Base-by-base conservation (phyloP, 2,888 invertebrate genomes). In the Agrilus mali region DNA sequence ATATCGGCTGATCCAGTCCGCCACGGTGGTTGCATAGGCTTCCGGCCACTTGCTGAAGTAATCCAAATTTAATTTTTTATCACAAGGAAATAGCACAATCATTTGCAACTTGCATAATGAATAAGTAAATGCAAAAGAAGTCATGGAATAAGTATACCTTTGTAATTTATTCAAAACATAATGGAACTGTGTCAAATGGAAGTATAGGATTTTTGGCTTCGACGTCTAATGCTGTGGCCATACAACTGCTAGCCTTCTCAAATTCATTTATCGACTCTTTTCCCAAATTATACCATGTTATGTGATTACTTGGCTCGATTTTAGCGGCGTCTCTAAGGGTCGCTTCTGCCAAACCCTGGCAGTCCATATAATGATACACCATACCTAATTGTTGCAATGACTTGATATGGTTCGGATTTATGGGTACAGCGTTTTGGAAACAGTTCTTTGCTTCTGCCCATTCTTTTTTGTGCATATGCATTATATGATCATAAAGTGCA, bases 261-360 rank as follows among this genome's bases (percentile, higher is more conserved):
- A 78, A 82, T 64, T 95, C 92, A 12, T 82, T 86, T 46, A 90
- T 71, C 8, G 86, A 82, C 64, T 83, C 82, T 57, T 86, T 83
- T 47, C 95, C 93, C 55, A 95, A 76, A 53, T 85, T 86, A 55
- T 88, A 87, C 97, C 97, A 97, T 52, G 92, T 88, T 63, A 86
- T 80, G 55, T 92, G 89, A 56, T 89, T 85, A 58, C 80, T 78
- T 2, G 95, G 95, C 68, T 82, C 85, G 55, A 89, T 75, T 65
- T 82, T 82, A 31, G 85, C 85, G 39, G 89, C 88, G 66, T 86
- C 86, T 52, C 87, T 76, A 37, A 96, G 73, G 47, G 86, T 83
- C 64, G 93, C 94, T 70, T 98, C 97, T 2, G 96, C 95, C 58
- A 96, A 70, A 40, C 89, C 80, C 61, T 92, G 83, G 66, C 92